Base-by-base conservation (phyloP, 2,797 vertebrate species). In the Intellagama lesueurii region DNA sequence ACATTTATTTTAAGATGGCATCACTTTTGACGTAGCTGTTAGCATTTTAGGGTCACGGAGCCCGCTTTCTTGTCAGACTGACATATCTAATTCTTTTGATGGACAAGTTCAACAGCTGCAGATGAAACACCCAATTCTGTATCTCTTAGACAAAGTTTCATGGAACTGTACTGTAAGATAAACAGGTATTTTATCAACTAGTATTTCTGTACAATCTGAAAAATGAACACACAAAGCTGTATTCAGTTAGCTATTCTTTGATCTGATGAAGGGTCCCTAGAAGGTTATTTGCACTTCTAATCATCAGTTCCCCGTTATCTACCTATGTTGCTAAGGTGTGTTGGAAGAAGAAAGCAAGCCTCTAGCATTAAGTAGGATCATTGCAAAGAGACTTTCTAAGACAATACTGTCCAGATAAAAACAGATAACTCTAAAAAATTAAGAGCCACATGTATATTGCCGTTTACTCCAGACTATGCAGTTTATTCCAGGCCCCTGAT, bases 321-420 rank as follows among this genome's bases (percentile, higher is more conserved):
- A 88, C 83, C 0, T 70, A 35, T 1, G 81, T 83, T 78, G 60
- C n/a, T 49, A 77, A 85, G 19, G 0, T 24, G n/a, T 30, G 80
- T 83, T 93, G 88, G 84, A 82, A 0, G 0, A 92, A 47, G 52
- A 70, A 78, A 88, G 72, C 81, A 76, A 26, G 0, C 52, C 60
- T 64, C 82, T 35, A 73, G 94, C 88, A 92, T 64, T 84, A 85
- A 90, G 90, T 88, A 84, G 81, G 16, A 89, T 88, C 92, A 87
- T 93, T 92, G 77, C 85, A 83, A 68, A n/a, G 35, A 91, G 81
- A 11, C 28, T 12, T 35, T 92, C 79, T 86, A 64, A 70, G 1
- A 0, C 19, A 85, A 77, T 9, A 2, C 60, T 91, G 72, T 22
- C 85, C 92, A 92, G 89, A 90, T 81, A 69, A 70, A 60, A 0